Evolutionary conservation across 2,888 invertebrate genomes (phyloP).

Genomic region (Ctena decussata): DNA sequence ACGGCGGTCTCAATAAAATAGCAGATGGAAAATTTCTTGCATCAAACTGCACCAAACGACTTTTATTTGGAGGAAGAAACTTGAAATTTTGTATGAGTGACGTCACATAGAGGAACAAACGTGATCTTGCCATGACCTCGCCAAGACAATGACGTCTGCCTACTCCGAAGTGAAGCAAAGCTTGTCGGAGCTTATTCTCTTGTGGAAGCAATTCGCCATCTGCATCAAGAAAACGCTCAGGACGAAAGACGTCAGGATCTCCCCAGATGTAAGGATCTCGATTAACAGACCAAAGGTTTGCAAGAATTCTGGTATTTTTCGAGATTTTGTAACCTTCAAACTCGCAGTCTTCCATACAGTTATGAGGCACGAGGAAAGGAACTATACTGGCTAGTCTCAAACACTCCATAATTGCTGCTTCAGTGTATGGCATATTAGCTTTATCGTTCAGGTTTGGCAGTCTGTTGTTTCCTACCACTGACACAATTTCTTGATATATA

Average conservation of each 20-base stretch:
- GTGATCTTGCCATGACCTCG: not conserved
- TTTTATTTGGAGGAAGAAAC: no score
- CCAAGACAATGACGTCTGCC: not conserved
- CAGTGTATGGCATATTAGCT: constrained; percentile 4
- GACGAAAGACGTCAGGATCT: not conserved
- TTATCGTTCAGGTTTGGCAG: no score
- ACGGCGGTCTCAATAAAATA: not conserved
- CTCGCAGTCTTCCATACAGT: not conserved
- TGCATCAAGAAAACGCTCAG: not conserved
- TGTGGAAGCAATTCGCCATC: not conserved
- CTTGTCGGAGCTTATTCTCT: not conserved
- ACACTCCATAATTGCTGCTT: not conserved
- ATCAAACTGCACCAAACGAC: not conserved
- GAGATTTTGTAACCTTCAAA: not conserved
- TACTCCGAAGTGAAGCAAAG: not conserved
- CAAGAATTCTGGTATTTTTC: not conserved
- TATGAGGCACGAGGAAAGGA: not conserved
- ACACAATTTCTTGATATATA: no score
- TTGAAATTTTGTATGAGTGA: not conserved
- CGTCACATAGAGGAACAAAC: not conserved
- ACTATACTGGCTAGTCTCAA: not conserved
- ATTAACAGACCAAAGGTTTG: not conserved
- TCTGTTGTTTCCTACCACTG: no score
- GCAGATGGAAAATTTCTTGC: not conserved
- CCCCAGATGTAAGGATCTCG: not conserved